Evolutionary conservation across 53 echinoderm and acorn worm species (phyloP).

Genomic region (Paelopatides confundens): DNA sequence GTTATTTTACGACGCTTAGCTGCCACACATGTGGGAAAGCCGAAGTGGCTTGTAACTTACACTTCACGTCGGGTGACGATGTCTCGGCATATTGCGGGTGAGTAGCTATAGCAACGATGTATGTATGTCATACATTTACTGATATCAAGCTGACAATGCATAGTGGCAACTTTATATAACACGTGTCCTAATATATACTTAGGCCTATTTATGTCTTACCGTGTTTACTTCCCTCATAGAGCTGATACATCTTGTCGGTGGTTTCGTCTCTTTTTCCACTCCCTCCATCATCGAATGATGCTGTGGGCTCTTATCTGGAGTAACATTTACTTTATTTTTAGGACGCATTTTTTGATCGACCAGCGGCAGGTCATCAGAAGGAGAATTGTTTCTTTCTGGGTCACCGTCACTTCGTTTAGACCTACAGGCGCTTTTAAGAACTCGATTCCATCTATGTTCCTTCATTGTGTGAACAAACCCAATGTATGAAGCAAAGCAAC

Average conservation of each 20-base stretch:
- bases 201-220: background rate
- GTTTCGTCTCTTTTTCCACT: background rate
- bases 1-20: no score
- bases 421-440: background rate
- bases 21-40: no score
- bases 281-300: background rate
- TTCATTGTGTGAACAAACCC: slow-evolving; percentile 8
- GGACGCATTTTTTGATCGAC: slow-evolving; percentile 4
- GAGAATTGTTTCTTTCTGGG: background rate
- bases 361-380: background rate
- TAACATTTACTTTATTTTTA: background rate
- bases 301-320: background rate
- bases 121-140: no score
- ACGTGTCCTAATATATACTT: no score
- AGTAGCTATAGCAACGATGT: no score
- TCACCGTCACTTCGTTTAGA: background rate
- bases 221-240: background rate
- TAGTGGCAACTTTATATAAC: no score
- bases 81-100: no score
- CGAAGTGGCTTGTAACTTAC: no score
- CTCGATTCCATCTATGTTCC: background rate
- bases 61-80: no score
- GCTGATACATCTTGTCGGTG: background rate
- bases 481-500: no score
- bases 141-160: no score